Evolutionary conservation across 1,140 invertebrate genomes (phyloP), one percentile per base, ranked within the genome.

Genomic region (Cotesia vestalis): DNA sequence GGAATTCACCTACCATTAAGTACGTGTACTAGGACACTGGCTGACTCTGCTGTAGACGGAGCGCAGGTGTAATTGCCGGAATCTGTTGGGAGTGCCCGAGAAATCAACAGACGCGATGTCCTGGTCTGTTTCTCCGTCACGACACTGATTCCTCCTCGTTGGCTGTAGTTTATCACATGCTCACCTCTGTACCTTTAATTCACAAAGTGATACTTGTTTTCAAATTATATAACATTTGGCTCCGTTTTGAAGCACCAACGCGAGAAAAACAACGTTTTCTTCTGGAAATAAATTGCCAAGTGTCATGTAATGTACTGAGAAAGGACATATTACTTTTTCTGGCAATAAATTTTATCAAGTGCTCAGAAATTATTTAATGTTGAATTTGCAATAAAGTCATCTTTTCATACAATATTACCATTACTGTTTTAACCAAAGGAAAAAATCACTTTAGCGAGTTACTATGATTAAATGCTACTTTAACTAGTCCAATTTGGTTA

Each of bases 31-130:
- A 89, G 82, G 46, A 91, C 89, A 71, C 88, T 90, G 27, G 89
- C 87, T 61, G 88, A 87, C 68, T 90, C 88, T 14, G 88, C 88
- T 69, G 89, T 89, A 59, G 88, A 86, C 38, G 94, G 93, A 9
- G 93, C 90, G 81, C 94, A 96, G 5, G 94, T 95, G 85, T 96
- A 96, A 87, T 96, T 96, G 17, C 94, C 94, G 5, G 94, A 94
- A 85, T 95, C 94, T 73, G 90, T 87, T 17, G 93, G 90, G 62
- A 91, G 87, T 36, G 94, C 94, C 74, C 92, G 89, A 17, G 93
- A 93, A 80, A 96, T 95, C 69, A 95, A 89, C 78, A 96, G 89
- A 74, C 92, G 90, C 73, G 93, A 95, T 70, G 93, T 95, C 69
- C 94, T 90, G 36, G 93, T 95, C 75, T 94, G 90, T 80, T 95